Evolutionary conservation across 2,113 vertebrate species (phyloP).

Genomic region (Nerophis ophidion): DNA sequence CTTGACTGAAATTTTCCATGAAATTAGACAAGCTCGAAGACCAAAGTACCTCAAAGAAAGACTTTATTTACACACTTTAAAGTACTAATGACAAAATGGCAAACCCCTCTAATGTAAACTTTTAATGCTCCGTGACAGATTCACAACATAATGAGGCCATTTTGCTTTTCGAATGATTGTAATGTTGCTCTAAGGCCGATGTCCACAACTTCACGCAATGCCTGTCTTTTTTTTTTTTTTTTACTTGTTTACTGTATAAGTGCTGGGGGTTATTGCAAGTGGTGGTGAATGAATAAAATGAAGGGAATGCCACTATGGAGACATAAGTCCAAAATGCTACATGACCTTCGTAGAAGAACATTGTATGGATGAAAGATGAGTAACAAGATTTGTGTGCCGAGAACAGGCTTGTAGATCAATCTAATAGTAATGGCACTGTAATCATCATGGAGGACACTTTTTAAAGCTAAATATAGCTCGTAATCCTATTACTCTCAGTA

Average conservation of each 20-base stretch:
- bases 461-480: slow-evolving; percentile 44
- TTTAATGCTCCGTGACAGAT: slow-evolving; percentile 21
- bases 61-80: slow-evolving; percentile 30
- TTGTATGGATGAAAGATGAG: slow-evolving; percentile 17
- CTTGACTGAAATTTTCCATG: slow-evolving; percentile 24
- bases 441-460: slow-evolving; percentile 37
- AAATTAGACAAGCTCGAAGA: slow-evolving; percentile 10
- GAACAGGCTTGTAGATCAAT: slow-evolving; percentile 16
- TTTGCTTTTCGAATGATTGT: slow-evolving; percentile 30
- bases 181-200: slow-evolving; percentile 20
- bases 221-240: slow-evolving; percentile 25
- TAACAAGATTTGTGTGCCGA: slow-evolving; percentile 28
- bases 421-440: slow-evolving; percentile 37
- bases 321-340: slow-evolving; percentile 40
- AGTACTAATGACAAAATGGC: slow-evolving; percentile 2
- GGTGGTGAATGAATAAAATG: slow-evolving; percentile 29
- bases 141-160: slow-evolving; percentile 19
- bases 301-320: slow-evolving; percentile 19
- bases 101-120: slow-evolving; percentile 25
- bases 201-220: slow-evolving; percentile 5
- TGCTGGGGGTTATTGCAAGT: slow-evolving; percentile 35
- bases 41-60: slow-evolving; percentile 14
- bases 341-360: slow-evolving; percentile 43
- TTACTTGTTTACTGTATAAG: slow-evolving; percentile 13
- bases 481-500: slow-evolving; percentile 45